phyloP scores from a whole-genome alignment of 2,113 vertebrate species.

The Trematocara macrostoma region DNA sequence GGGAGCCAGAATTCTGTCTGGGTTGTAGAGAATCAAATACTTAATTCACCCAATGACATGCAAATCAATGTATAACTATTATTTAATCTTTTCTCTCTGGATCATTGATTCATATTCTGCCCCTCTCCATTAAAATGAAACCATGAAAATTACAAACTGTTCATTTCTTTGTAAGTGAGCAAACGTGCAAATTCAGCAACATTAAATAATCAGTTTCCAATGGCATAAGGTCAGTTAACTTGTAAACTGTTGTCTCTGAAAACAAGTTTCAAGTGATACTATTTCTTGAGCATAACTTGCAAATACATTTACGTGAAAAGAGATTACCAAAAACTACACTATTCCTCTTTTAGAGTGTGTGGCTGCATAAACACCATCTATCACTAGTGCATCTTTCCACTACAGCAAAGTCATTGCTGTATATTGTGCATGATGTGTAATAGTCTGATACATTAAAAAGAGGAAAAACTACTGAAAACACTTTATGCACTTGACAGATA shows the following conservation, averaged over 20 bases:
- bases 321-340: neutral
- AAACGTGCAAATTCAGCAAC: neutral
- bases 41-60: neutral
- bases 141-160: neutral
- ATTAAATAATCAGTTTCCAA: neutral
- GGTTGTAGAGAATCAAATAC: neutral
- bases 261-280: neutral
- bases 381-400: neutral
- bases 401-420: neutral
- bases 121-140: neutral
- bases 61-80: neutral
- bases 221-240: neutral
- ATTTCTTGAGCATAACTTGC: neutral
- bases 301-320: neutral
- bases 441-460: neutral
- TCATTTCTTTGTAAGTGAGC: neutral
- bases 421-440: neutral
- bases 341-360: neutral
- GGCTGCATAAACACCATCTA: neutral
- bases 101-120: neutral
- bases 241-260: neutral
- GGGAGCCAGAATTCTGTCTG: neutral
- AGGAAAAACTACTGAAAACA: neutral
- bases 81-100: neutral
- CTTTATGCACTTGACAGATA: constrained; percentile 15